Evolutionary conservation across 2,113 vertebrate species (phyloP).

Genomic region (Chaetodon trifascialis): DNA sequence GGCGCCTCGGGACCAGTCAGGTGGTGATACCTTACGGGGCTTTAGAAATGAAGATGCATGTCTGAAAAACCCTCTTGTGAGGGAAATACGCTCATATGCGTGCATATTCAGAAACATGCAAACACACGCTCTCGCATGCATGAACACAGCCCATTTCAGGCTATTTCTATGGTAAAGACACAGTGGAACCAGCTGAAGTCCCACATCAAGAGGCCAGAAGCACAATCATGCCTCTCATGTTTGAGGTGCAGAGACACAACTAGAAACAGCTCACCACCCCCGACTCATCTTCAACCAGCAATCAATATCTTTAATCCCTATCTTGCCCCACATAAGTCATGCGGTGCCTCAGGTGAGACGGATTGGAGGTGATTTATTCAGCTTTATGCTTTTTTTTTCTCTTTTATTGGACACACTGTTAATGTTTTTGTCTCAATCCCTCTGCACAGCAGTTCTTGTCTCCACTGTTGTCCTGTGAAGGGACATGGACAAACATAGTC

Average conservation of each 20-base stretch:
- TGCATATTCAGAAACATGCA: slow-evolving; percentile 26
- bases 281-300: slow-evolving; percentile 24
- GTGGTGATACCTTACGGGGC: slow-evolving; percentile 46
- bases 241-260: slow-evolving; percentile 22
- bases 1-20: slow-evolving; percentile 52
- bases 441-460: not conserved
- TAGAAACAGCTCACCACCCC: not conserved
- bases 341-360: not conserved
- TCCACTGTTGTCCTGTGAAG: not conserved
- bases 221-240: slow-evolving; percentile 4
- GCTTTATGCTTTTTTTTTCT: not conserved
- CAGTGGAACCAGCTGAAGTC: slow-evolving; percentile 18
- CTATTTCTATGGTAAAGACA: slow-evolving; percentile 38
- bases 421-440: not conserved
- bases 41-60: slow-evolving; percentile 74
- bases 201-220: slow-evolving; percentile 8
- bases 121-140: slow-evolving; percentile 30
- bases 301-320: slow-evolving; percentile 38
- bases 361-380: not conserved
- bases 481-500: not conserved
- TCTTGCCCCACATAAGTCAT: slow-evolving; percentile 6
- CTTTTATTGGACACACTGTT: not conserved
- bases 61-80: slow-evolving; percentile 41
- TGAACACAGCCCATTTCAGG: slow-evolving; percentile 15
- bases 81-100: slow-evolving; percentile 4